A percentile compares a stretch with the other conserved stretches of the same genome.
These are phyloP conservation scores for Cryptoblepharus egeriae DNA, from an alignment of 2,797 vertebrate species.

Conservation along the genomic window DNA sequence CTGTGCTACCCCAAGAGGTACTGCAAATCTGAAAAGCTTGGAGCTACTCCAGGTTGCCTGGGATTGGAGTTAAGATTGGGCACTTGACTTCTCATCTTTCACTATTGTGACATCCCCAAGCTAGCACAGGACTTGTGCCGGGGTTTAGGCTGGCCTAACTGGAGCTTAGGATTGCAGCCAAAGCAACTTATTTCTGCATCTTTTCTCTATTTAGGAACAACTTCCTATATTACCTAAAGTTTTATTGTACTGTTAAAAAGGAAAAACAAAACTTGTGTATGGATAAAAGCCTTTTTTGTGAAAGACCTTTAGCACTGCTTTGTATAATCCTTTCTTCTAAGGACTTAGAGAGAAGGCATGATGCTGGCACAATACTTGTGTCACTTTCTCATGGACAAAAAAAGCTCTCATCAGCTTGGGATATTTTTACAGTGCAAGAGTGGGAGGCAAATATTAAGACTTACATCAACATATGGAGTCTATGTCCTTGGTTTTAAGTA, in stretches of 20 bases:
- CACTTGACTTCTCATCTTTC: no score
- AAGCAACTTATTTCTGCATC: constrained; percentile 19
- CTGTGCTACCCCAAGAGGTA: no score
- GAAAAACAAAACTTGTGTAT: neutral
- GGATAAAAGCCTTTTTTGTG: neutral
- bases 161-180: no score
- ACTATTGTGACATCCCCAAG: no score
- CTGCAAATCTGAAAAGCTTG: no score
- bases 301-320: neutral
- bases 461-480: neutral
- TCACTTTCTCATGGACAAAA: neutral
- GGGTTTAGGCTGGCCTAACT: no score
- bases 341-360: constrained; percentile 28
- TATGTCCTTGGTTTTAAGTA: neutral
- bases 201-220: neutral
- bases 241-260: neutral
- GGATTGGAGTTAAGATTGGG: no score
- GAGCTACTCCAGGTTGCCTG: no score
- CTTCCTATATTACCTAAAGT: constrained; percentile 31
- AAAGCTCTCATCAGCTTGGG: constrained; percentile 1
- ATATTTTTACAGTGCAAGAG: fast-evolving
- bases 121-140: no score
- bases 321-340: neutral
- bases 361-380: neutral
- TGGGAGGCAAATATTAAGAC: neutral